phyloP scores from a whole-genome alignment of 2,888 invertebrate species.

The Drosophila incognita region DNA sequence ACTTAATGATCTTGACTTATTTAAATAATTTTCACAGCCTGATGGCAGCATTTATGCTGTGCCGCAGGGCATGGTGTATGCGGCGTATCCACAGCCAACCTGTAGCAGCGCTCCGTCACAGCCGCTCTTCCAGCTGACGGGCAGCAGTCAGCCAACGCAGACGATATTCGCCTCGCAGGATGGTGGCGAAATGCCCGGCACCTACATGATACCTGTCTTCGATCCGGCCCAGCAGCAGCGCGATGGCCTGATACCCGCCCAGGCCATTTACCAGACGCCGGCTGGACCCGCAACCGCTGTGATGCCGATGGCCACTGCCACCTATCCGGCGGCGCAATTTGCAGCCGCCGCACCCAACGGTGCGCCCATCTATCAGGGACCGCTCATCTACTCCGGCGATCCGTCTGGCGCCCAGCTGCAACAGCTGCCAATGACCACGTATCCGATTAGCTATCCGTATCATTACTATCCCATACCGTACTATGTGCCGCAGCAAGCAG shows the following conservation, averaged over 20 bases:
- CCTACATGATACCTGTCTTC: conserved; percentile 85
- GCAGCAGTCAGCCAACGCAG: conserved; percentile 66
- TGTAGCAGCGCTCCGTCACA: conserved; percentile 66
- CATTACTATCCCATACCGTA: conserved; percentile 85
- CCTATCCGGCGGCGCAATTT: conserved; percentile 84
- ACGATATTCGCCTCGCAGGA: conserved; percentile 72
- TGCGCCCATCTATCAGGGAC: conserved; percentile 84
- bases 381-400: conserved; percentile 84
- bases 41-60: conserved; percentile 85
- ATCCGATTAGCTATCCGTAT: conserved; percentile 85
- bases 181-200: conserved; percentile 82
- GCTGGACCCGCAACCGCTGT: conserved; percentile 78
- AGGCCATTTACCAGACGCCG: conserved; percentile 82
- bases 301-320: conserved; percentile 82
- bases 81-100: conserved; percentile 83
- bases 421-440: conserved; percentile 84
- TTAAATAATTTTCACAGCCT: conserved; percentile 65
- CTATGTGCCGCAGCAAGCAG: conserved; percentile 84
- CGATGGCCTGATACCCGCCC: conserved; percentile 82
- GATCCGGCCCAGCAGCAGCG: conserved; percentile 83
- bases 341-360: conserved; percentile 77
- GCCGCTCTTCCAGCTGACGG: conserved; percentile 69
- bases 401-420: conserved; percentile 83
- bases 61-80: conserved; percentile 85
- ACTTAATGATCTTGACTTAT: not conserved